Evolutionary conservation across 2,888 invertebrate genomes (phyloP), one percentile per base, ranked within the genome.

Genomic region (Epinotia brunnichana): DNA sequence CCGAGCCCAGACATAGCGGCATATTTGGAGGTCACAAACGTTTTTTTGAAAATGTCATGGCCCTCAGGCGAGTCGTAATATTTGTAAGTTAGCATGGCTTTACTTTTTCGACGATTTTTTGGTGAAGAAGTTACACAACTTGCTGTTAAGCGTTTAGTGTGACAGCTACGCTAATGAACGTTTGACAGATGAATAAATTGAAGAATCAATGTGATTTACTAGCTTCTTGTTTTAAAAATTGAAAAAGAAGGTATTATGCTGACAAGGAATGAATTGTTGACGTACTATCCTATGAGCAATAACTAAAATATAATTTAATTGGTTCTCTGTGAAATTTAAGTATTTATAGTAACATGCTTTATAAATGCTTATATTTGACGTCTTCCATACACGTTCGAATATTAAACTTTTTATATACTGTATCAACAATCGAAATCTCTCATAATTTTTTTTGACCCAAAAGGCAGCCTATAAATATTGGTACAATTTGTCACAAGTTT

Each of bases 41-140:
- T 84, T 88, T 97, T 97, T 74, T 94, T 93, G 72, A 94, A 85
- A 51, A 95, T 91, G 82, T 96, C 96, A 62, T 95, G 83, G 10
- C 97, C 97, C 74, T 96, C 96, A 0, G 96, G 96, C 44, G 95
- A 91, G 81, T 96, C 95, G 83, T 95, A 96, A 83, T 93, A 93
- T 84, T 89, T 90, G 77, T 93, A 93, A 67, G 77, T 83, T 54
- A 90, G 48, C 78, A 90, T 69, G 75, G 77, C 77, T 77, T 81
- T 83, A 84, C 83, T 80, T 75, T 81, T 75, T 78, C 73, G 72
- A 68, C 39, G 73, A 74, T 74, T 68, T 74, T 72, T 70, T 53
- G 44, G 61, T 48, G 53, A 64, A 75, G 72, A 74, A 84, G 85
- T 91, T 91, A 91, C 90, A 90, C 90, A 91, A 90, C 86, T 69